Conservation (phyloP, 53 echinoderm and acorn worm genomes). For the Hippasteria phrygiana region DNA sequence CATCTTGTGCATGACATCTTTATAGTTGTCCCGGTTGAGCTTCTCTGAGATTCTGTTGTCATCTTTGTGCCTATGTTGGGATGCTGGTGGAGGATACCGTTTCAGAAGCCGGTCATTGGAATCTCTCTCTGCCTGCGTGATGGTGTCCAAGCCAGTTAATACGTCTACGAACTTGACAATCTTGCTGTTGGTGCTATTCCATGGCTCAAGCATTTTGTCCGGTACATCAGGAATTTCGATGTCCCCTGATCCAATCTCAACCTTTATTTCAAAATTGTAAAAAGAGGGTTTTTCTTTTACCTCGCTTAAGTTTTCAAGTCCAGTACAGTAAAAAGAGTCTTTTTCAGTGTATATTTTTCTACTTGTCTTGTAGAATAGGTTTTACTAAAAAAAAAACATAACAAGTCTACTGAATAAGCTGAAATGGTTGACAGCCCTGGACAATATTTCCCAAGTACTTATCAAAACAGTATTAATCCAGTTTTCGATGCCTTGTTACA, state of each 20-base stretch:
- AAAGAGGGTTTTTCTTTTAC: not conserved
- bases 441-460: too few species aligned
- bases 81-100: slow-evolving; percentile 67
- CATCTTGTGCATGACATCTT: slow-evolving; percentile 82
- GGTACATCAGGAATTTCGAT: not conserved
- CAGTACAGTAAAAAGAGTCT: too few species aligned
- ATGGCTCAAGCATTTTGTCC: not conserved
- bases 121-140: not conserved
- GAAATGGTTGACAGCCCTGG: too few species aligned
- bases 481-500: too few species aligned
- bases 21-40: slow-evolving; percentile 76
- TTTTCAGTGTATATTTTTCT: too few species aligned
- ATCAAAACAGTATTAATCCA: too few species aligned
- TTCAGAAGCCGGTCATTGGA: slow-evolving; percentile 34
- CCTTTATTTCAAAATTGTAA: not conserved
- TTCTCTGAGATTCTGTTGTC: slow-evolving; percentile 54
- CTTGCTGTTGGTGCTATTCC: slow-evolving; percentile 69
- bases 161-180: slow-evolving; percentile 47
- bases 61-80: slow-evolving; percentile 43
- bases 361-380: too few species aligned
- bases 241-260: slow-evolving; percentile 27
- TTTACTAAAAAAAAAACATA: too few species aligned
- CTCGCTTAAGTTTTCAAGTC: too few species aligned
- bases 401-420: too few species aligned
- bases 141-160: not conserved